These are phyloP conservation scores for Diuraphis noxia DNA, from an alignment of 1,140 invertebrate genomes.

Conservation along the genomic window DNA sequence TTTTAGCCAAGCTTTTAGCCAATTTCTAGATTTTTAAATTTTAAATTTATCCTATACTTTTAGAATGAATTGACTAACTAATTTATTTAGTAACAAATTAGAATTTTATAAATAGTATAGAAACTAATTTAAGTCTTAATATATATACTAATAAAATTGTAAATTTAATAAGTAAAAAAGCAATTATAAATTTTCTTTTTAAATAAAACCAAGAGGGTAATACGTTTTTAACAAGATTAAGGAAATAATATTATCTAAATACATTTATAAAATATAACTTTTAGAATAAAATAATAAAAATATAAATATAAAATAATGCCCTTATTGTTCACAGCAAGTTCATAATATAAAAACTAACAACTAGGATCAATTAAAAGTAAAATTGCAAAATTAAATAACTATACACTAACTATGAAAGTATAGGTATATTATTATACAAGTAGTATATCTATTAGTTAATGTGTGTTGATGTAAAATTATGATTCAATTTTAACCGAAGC, in stretches of 20 bases:
- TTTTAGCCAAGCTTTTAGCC: background rate
- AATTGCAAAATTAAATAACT: background rate
- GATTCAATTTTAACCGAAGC: background rate
- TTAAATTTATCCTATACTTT: background rate
- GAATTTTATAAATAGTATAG: background rate
- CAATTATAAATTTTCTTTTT: background rate
- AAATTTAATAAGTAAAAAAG: background rate
- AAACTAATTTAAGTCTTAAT: background rate
- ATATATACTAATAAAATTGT: background rate
- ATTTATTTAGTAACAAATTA: too few relatives aligned
- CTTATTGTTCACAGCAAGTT: background rate
- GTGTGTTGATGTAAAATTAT: background rate
- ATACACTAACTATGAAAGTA: background rate
- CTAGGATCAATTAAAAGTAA: background rate
- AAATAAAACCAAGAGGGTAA: background rate
- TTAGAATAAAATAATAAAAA: background rate
- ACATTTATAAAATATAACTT: background rate
- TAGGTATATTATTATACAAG: background rate
- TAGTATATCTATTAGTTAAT: background rate
- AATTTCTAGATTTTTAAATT: background rate
- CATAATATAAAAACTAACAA: background rate
- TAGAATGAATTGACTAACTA: too few relatives aligned
- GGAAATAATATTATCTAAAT: background rate
- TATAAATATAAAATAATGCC: background rate
- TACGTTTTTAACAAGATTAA: background rate